Conservation (phyloP, 2,888 invertebrate genomes). For the Listrodromus nycthemerus region DNA sequence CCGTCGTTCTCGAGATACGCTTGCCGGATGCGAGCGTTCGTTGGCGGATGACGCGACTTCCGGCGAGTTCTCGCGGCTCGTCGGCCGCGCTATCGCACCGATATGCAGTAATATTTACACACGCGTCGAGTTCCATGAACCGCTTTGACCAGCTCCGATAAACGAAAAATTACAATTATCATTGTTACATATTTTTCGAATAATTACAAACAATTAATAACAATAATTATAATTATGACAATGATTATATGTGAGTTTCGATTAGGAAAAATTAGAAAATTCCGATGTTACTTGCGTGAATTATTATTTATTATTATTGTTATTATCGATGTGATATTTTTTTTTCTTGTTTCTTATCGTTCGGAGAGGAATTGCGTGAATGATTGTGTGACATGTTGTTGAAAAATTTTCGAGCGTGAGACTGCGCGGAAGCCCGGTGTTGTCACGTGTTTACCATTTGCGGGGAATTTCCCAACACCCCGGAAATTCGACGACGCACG, state of each 20-base stretch:
- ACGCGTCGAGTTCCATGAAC: background rate
- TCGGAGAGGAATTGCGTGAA: too few relatives aligned
- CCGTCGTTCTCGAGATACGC: slow-evolving; percentile 70
- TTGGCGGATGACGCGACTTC: slow-evolving; percentile 68
- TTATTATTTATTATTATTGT: too few relatives aligned
- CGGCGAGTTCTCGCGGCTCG: slow-evolving; percentile 50
- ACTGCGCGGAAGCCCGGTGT: background rate
- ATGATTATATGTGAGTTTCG: too few relatives aligned
- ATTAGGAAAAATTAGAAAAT: too few relatives aligned
- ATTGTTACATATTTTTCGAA: too few relatives aligned
- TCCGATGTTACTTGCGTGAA: too few relatives aligned
- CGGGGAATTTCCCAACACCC: slow-evolving; percentile 15
- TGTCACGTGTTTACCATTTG: slow-evolving; percentile 25
- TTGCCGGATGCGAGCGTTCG: slow-evolving; percentile 75
- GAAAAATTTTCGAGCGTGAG: background rate
- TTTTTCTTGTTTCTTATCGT: too few relatives aligned
- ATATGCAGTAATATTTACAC: slow-evolving; percentile 20
- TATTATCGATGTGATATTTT: too few relatives aligned
- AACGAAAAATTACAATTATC: background rate
- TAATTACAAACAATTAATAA: too few relatives aligned
- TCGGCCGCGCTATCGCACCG: background rate
- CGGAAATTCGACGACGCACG: slow-evolving; percentile 6
- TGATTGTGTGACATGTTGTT: too few relatives aligned
- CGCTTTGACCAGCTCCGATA: background rate
- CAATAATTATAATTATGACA: too few relatives aligned